Evolutionary conservation across 2,113 vertebrate genomes (phyloP), one percentile per base, ranked within the genome.

Genomic region (Reinhardtius hippoglossoides): DNA sequence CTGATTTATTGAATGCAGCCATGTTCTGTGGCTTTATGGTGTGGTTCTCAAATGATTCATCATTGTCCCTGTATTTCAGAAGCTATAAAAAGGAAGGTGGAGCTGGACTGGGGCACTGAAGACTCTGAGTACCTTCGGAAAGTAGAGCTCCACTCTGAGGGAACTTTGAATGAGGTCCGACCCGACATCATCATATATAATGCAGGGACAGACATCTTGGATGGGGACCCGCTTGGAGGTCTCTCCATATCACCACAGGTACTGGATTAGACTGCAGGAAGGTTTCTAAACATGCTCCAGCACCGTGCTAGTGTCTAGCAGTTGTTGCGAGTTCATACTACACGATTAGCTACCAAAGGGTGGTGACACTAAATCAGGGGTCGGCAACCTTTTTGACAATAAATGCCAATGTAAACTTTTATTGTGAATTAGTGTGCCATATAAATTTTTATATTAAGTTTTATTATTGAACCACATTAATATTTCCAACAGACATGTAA

Each of bases 101-200:
- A 99, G 56, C 88, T 99, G 82, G 97, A 98, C 58, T 98, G 97
- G 97, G 97, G 96, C 44, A 97, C 96, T 0, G 96, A 98, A 81
- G 98, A 99, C 18, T 80, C 78, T 0, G 97, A 98, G 61, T 99
- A 99, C 83, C 95, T 99, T 48, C 92, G 93, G 68, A 97, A 96
- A 69, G 96, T 98, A 14, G 94, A 96, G 74, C 92, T 94, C 20
- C 96, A 97, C 0, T 85, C 94, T 37, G 94, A 95, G 55, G 94
- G 91, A 20, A 94, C 97, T 0, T 89, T 99, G 74, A 95, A 95
- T 1, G 97, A 99, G 76, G 81, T 95, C 20, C 87, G 31, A 4
- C 94, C 98, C 0, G 96, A 99, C 35, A 92, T 99, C 40, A 80
- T 99, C 1, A 78, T 99, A 15, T 99, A 98, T 89, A 99, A 99